Conservation (phyloP, 2,113 vertebrate species). For the Raja brachyura region DNA sequence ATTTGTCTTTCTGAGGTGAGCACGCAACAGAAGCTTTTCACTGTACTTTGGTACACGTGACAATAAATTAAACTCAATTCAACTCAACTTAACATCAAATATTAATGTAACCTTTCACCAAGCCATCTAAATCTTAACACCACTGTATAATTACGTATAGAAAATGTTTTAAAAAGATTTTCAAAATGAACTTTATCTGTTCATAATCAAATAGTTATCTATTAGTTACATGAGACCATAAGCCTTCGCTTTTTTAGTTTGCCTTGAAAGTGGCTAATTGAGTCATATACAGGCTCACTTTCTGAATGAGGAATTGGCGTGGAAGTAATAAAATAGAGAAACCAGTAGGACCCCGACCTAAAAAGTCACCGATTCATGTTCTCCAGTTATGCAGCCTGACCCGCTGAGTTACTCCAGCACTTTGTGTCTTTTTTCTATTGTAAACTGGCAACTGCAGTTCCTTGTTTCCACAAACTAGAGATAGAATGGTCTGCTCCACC, state of each 20-base stretch:
- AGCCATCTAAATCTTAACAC: neutral
- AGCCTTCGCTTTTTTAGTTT: neutral
- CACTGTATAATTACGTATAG: neutral
- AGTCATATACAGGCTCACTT: neutral
- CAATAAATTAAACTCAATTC: too few species aligned
- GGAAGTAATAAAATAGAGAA: neutral
- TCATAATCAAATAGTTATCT: neutral
- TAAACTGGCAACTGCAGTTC: too few species aligned
- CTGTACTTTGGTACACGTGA: too few species aligned
- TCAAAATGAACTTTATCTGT: neutral
- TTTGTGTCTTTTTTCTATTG: too few species aligned
- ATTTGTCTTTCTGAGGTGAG: too few species aligned
- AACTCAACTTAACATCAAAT: too few species aligned
- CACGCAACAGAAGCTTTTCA: too few species aligned
- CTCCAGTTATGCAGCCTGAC: too few species aligned
- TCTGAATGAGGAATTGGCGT: constrained; percentile 21
- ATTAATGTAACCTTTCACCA: neutral
- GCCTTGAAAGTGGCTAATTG: neutral
- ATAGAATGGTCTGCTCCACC: neutral
- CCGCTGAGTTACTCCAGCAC: too few species aligned
- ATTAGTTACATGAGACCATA: neutral
- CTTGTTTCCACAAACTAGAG: neutral
- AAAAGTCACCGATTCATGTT: too few species aligned
- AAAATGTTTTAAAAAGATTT: neutral
- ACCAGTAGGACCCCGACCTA: neutral